phyloP scores from a whole-genome alignment of 2,888 invertebrate genomes.

The Hyppa rectilinea region DNA sequence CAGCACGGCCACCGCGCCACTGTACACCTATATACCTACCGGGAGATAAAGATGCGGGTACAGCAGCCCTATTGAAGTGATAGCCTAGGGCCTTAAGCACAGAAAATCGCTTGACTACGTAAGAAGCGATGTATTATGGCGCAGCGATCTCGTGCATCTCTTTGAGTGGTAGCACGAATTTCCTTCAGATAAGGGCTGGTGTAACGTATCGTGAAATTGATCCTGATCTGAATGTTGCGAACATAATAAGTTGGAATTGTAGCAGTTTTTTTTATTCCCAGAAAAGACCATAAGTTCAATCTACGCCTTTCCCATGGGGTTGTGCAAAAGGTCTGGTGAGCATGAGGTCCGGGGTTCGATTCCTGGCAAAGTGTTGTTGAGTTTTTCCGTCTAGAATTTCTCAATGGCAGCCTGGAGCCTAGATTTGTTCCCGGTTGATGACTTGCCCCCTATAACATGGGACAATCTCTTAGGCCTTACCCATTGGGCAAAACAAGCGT shows the following conservation, averaged over 20 bases:
- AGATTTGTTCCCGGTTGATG: no score
- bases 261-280: neutral
- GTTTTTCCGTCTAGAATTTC: no score
- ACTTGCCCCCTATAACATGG: no score
- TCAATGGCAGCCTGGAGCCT: no score
- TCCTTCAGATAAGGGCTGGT: conserved; percentile 44
- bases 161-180: conserved; percentile 39
- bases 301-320: neutral
- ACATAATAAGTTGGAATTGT: neutral
- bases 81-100: conserved; percentile 63
- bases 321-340: no score
- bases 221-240: neutral
- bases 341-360: no score
- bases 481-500: no score
- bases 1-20: conserved; percentile 77
- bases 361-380: no score
- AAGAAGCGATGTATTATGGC: conserved; percentile 44
- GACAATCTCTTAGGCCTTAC: no score
- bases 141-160: conserved; percentile 33
- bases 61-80: conserved; percentile 68
- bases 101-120: conserved; percentile 58
- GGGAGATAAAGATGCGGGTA: conserved; percentile 74
- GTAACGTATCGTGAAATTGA: neutral
- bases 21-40: conserved; percentile 68
- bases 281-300: neutral